These are phyloP conservation scores for Varanus salvator DNA, from an alignment of 2,113 vertebrate genomes.

Conservation along the genomic window DNA sequence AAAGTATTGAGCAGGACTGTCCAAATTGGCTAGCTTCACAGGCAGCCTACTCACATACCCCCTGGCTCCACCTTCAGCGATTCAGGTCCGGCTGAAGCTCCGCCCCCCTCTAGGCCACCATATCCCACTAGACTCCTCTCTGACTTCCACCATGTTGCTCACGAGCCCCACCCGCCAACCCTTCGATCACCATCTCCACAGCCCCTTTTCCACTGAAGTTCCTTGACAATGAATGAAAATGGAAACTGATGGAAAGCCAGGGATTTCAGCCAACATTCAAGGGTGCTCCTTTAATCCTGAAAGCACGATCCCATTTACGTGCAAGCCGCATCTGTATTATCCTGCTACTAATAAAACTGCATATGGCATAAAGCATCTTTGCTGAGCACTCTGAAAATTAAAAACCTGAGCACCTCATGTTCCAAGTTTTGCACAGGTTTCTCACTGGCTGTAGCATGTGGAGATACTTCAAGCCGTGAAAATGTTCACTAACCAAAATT, in stretches of 20 bases:
- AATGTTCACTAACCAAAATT: conserved; percentile 33
- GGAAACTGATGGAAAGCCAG: not conserved
- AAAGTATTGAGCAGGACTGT: too few relatives aligned
- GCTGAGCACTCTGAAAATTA: conserved; percentile 56
- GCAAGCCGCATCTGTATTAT: conserved; percentile 48
- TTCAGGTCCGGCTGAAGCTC: not conserved
- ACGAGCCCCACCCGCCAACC: too few relatives aligned
- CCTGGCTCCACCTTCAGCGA: not conserved
- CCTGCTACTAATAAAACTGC: conserved; percentile 62
- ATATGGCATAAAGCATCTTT: conserved; percentile 39
- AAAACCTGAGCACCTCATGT: conserved; percentile 37
- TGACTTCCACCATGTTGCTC: not conserved
- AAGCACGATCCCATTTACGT: conserved; percentile 58
- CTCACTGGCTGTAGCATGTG: conserved; percentile 45
- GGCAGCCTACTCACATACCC: too few relatives aligned
- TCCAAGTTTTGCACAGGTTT: conserved; percentile 57
- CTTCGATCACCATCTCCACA: not conserved
- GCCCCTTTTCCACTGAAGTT: not conserved
- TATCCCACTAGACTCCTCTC: too few relatives aligned
- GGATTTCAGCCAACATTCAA: conserved; percentile 26
- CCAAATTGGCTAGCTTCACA: not conserved
- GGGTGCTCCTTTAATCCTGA: conserved; percentile 54
- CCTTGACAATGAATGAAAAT: not conserved
- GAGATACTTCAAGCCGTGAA: conserved; percentile 52
- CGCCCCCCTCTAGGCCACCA: not conserved